phyloP scores from a whole-genome alignment of 2,888 invertebrate species.

The Hyposoter didymator region DNA sequence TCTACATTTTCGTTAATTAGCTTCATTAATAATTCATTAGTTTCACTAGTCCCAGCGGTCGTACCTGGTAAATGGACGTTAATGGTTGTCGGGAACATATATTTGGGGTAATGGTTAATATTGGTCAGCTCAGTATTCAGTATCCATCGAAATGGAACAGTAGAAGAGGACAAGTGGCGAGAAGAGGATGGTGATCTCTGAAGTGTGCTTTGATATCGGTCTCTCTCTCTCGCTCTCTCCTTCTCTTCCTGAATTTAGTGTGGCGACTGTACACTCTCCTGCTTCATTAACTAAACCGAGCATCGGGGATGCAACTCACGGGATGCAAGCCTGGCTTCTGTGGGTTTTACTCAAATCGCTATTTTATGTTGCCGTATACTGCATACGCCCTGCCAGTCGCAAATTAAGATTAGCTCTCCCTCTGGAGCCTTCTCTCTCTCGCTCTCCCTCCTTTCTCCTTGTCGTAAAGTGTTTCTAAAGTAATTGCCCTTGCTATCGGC shows the following conservation, averaged over 20 bases:
- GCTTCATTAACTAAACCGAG: conserved; percentile 61
- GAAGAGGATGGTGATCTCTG: conserved; percentile 12
- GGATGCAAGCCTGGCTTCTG: conserved; percentile 31
- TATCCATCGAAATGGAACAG: conserved; percentile 38
- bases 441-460: conserved; percentile 25
- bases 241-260: background rate
- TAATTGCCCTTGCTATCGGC: conserved; percentile 52
- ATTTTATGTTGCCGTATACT: conserved; percentile 44
- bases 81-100: conserved; percentile 30
- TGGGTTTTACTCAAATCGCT: conserved; percentile 58
- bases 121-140: conserved; percentile 23
- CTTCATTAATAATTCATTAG: conserved; percentile 18
- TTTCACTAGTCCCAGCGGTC: background rate
- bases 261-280: background rate
- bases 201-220: conserved; percentile 32
- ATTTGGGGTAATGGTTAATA: conserved; percentile 35
- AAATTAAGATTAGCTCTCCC: conserved; percentile 60
- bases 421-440: conserved; percentile 21
- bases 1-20: background rate
- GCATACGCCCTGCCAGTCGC: conserved; percentile 16
- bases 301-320: conserved; percentile 32
- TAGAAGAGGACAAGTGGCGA: conserved; percentile 19
- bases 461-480: conserved; percentile 49
- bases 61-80: conserved; percentile 39
- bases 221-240: conserved; percentile 2